Evolutionary conservation across 2,113 vertebrate genomes (phyloP), one percentile per base, ranked within the genome.

Genomic region (Syngnathus typhle): DNA sequence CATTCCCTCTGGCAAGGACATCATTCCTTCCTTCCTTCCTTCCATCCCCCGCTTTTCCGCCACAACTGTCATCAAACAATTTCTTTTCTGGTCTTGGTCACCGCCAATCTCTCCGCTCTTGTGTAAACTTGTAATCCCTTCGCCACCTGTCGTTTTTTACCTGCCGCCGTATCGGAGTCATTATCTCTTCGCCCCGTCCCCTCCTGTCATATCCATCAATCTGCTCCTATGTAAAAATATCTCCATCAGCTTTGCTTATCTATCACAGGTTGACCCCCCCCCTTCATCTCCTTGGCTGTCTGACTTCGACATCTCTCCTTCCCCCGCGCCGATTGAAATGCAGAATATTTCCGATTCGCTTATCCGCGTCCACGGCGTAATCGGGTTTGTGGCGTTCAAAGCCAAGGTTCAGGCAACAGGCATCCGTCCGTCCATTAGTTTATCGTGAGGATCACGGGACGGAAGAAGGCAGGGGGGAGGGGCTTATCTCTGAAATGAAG

Each of bases 201-300:
- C 65, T 74, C 71, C 81, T 73, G 75, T 81, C 84, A 85, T 27
- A 23, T 81, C 84, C 77, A 72, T 78, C 83, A 77, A 84, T 80
- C 78, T 77, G 73, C 77, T 76, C 78, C 78, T 80, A 88, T 89
- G 86, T 89, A 88, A 90, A 39, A 91, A 91, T 82, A 88, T 87
- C 85, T 86, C 83, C 78, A 82, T 88, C 89, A 83, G 82, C 74
- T 70, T 81, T 66, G 41, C 76, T 72, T 63, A 43, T 86, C 83
- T 67, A 80, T 83, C 76, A 66, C 63, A 6, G 41, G 7, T 27
- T 44, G 21, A 44, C 72, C 83, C 79, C 41, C 73, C 82, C 79
- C 85, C 79, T 80, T 87, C 84, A 77, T 76, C 73, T 76, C 78
- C 77, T 70, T 66, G 77, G 63, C 71, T 58, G 69, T 75, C 66